Percentiles rank a stretch among this genome's conserved stretches.
These are phyloP conservation scores for Drosophila flavopinicola DNA, from an alignment of 2,888 invertebrate species.

Conservation along the genomic window DNA sequence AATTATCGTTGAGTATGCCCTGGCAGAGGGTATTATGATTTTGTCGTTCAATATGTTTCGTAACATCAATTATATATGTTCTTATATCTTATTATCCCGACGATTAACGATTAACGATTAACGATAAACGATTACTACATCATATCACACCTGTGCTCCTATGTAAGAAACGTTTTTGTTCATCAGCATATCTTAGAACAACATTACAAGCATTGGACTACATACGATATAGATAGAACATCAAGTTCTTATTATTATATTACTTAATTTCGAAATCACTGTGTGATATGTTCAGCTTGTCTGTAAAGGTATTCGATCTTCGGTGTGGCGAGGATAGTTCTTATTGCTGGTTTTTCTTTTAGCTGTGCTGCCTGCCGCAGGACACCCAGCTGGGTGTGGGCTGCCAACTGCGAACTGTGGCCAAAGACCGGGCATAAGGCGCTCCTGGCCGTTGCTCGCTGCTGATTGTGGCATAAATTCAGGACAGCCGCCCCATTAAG, in stretches of 20 bases:
- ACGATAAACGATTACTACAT: too few species aligned
- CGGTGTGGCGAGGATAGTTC: neutral
- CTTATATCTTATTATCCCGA: too few species aligned
- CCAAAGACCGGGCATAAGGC: constrained; percentile 18
- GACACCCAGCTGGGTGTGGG: constrained; percentile 68
- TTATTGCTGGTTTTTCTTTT: constrained; percentile 56
- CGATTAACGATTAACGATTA: too few species aligned
- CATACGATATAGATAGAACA: too few species aligned
- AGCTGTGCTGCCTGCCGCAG: constrained; percentile 62
- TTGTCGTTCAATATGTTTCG: neutral
- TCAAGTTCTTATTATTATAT: too few species aligned
- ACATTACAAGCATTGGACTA: too few species aligned
- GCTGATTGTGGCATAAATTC: constrained; percentile 82
- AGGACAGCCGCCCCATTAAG: constrained; percentile 81
- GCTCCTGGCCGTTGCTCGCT: constrained; percentile 48
- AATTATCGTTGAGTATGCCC: constrained; percentile 63
- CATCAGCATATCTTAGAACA: too few species aligned
- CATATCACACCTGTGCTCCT: too few species aligned
- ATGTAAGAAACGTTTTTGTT: too few species aligned
- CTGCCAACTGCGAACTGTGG: constrained; percentile 7
- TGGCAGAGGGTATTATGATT: neutral
- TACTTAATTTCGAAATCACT: too few species aligned
- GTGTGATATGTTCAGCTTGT: too few species aligned
- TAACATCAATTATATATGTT: too few species aligned
- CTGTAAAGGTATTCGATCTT: neutral